A percentile compares a stretch with the other conserved stretches of the same genome.
These are phyloP conservation scores for Delichon dasypus DNA, from an alignment of 2,797 vertebrate species.

Conservation along the genomic window DNA sequence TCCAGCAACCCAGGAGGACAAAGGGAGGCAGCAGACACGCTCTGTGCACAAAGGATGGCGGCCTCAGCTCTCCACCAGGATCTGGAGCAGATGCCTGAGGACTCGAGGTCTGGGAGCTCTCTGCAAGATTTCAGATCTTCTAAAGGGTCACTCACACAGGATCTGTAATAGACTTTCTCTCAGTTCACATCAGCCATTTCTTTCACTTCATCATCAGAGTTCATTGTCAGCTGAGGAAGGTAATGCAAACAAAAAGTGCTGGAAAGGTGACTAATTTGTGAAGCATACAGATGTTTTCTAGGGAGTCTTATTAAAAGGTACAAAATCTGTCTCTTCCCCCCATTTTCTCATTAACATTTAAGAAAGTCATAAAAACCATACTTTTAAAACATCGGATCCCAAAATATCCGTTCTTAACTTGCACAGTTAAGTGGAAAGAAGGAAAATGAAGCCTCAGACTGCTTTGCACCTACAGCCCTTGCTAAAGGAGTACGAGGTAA, in stretches of 20 bases:
- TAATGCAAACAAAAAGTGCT: not conserved
- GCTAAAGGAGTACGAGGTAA: not conserved
- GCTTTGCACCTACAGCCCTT: not conserved
- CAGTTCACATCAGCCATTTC: not conserved
- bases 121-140: not conserved
- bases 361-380: not conserved
- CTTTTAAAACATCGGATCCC: not conserved
- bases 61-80: not conserved
- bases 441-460: not conserved
- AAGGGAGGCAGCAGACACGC: not conserved
- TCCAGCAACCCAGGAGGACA: not conserved
- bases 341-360: not conserved
- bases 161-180: not conserved
- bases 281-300: not conserved
- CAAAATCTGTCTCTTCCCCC: not conserved
- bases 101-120: not conserved
- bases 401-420: not conserved
- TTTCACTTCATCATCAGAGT: not conserved
- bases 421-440: not conserved
- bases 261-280: not conserved
- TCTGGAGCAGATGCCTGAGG: not conserved
- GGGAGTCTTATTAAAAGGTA: not conserved
- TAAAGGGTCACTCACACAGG: not conserved
- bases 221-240: not conserved
- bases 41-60: fast-evolving